phyloP scores from a whole-genome alignment of 2,113 vertebrate genomes.

The Rhabdomys dilectus region DNA sequence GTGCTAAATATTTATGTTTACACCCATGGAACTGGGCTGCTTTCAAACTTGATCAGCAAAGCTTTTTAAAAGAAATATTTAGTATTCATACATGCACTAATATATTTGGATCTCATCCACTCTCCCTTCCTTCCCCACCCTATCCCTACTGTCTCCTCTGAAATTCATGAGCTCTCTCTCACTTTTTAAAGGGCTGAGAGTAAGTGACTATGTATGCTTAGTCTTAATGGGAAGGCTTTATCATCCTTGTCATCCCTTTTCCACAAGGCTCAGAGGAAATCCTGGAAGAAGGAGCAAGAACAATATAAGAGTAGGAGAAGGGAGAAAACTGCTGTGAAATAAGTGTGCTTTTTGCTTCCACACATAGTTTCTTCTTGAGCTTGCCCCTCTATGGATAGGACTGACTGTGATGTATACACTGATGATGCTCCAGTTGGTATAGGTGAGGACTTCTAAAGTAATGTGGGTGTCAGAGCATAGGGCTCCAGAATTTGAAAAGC shows the following conservation, averaged over 20 bases:
- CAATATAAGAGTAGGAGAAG: not conserved
- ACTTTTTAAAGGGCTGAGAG: not conserved
- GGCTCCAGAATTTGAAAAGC: not conserved
- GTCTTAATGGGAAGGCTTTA: not conserved
- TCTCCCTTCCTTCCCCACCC: not conserved
- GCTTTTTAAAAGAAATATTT: not conserved
- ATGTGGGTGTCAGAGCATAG: not conserved
- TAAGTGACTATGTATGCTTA: not conserved
- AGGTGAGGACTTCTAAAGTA: not conserved
- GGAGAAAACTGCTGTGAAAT: not conserved
- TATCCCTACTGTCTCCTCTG: not conserved
- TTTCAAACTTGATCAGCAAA: not conserved
- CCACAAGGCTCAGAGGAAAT: not conserved
- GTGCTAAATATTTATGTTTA: not conserved
- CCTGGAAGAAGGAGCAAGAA: not conserved
- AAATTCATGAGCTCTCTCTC: not conserved
- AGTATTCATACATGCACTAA: not conserved
- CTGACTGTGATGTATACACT: not conserved
- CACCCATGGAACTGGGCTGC: not conserved
- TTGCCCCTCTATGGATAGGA: not conserved
- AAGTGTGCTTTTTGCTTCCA: not conserved
- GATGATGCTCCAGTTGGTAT: not conserved
- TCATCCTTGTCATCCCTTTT: not conserved
- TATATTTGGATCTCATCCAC: not conserved
- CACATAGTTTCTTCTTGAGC: constrained; percentile 30